Evolutionary conservation across 1,140 invertebrate species (phyloP).

Genomic region (Parasteatoda tepidariorum): DNA sequence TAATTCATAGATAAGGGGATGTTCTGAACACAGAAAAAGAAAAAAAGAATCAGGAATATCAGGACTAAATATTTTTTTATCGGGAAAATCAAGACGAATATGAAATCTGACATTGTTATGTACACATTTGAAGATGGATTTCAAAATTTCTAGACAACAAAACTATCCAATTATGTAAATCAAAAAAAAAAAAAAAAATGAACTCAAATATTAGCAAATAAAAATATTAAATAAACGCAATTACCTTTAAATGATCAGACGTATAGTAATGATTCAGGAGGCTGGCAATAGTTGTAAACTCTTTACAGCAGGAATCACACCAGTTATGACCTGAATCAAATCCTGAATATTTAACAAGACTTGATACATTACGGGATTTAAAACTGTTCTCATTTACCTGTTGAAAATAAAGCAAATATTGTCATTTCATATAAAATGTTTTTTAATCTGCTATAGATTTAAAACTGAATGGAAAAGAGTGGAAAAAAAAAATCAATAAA

Average conservation of each 20-base stretch:
- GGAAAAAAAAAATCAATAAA: too few species aligned
- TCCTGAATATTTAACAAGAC: neutral
- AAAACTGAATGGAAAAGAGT: too few species aligned
- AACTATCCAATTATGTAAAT: neutral
- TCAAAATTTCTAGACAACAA: neutral
- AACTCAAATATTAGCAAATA: neutral
- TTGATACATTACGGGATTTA: too few species aligned
- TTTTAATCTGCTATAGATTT: too few species aligned
- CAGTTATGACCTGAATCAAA: constrained; percentile 8
- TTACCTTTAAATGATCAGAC: neutral
- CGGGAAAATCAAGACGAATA: neutral
- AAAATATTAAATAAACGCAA: neutral
- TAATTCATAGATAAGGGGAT: too few species aligned
- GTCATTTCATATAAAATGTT: too few species aligned
- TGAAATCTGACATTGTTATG: neutral
- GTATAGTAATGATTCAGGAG: neutral
- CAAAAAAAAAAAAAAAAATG: neutral
- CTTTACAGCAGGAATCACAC: neutral
- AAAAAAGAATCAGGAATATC: neutral
- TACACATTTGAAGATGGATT: neutral
- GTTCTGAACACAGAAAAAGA: too few species aligned
- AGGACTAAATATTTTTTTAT: neutral
- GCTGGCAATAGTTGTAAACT: neutral
- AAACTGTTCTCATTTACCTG: too few species aligned
- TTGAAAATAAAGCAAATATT: too few species aligned